phyloP scores from a whole-genome alignment of 2,888 invertebrate species.

The Cerastis leucographa region DNA sequence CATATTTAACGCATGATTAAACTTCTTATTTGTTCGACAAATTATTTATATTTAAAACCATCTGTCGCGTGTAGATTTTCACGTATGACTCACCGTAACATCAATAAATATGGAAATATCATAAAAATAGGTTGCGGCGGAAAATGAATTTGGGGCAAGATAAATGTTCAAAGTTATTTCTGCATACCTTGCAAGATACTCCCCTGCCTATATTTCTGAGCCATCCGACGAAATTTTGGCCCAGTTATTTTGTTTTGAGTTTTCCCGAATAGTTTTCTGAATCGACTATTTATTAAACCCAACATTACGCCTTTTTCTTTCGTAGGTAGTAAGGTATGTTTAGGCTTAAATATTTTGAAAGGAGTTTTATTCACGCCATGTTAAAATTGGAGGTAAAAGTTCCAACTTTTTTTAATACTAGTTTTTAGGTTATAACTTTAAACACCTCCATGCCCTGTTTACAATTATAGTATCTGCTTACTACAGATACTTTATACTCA shows the following conservation, averaged over 20 bases:
- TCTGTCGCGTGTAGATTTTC: neutral
- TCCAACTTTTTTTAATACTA: too few relatives aligned
- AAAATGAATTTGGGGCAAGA: neutral
- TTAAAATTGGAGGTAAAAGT: too few relatives aligned
- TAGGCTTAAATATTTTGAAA: too few relatives aligned
- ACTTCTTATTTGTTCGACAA: too few relatives aligned
- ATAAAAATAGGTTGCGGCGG: neutral
- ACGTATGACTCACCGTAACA: neutral
- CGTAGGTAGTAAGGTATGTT: too few relatives aligned
- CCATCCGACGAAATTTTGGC: neutral
- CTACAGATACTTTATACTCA: too few relatives aligned
- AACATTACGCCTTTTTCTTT: too few relatives aligned
- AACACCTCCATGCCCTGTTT: too few relatives aligned
- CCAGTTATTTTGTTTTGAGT: neutral
- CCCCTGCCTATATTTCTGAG: neutral
- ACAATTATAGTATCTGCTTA: too few relatives aligned
- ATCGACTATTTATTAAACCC: too few relatives aligned
- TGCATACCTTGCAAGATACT: slow-evolving; percentile 13
- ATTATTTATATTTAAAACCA: neutral
- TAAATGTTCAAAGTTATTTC: slow-evolving; percentile 2
- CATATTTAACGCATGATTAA: neutral
- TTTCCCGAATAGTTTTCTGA: neutral
- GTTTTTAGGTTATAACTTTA: too few relatives aligned
- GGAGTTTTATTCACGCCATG: too few relatives aligned
- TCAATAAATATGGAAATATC: neutral